Conservation (phyloP, 2,113 vertebrate species). For the Syngnathus typhle region DNA sequence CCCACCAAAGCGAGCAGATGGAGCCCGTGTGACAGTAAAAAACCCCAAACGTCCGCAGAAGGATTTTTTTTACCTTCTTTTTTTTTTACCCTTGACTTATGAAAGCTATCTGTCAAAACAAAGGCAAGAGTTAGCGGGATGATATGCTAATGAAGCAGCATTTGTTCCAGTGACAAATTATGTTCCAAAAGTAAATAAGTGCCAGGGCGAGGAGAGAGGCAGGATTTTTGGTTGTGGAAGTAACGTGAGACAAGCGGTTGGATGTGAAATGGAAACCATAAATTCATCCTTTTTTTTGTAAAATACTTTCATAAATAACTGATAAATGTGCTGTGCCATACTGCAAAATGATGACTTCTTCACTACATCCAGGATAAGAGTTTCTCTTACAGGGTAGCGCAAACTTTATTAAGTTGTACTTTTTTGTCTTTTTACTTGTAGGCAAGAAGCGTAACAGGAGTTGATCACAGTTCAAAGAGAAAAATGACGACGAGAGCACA, state of each 20-base stretch:
- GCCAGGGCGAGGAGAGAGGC: conserved; percentile 34
- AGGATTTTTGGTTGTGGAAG: conserved; percentile 33
- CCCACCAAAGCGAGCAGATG: conserved; percentile 71
- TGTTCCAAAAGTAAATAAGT: conserved; percentile 62
- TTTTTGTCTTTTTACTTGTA: neutral
- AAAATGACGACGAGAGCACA: conserved; percentile 15
- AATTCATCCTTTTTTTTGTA: conserved; percentile 22
- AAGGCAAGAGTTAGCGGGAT: conserved; percentile 65
- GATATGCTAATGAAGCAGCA: conserved; percentile 72
- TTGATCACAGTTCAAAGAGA: conserved; percentile 28
- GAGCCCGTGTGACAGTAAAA: conserved; percentile 76
- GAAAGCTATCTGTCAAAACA: conserved; percentile 77
- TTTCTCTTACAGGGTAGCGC: neutral
- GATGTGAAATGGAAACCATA: conserved; percentile 29
- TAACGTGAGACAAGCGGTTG: conserved; percentile 35
- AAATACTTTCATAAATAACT: conserved; percentile 16
- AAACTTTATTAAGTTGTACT: neutral
- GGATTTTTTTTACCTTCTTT: conserved; percentile 50
- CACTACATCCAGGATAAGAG: neutral
- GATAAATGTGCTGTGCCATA: neutral
- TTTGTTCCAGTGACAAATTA: conserved; percentile 63
- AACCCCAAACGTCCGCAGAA: conserved; percentile 67
- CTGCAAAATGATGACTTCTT: conserved; percentile 14
- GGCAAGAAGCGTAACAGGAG: conserved; percentile 6
- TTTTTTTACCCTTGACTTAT: conserved; percentile 67